A percentile compares a stretch with the other conserved stretches of the same genome.
phyloP scores from a whole-genome alignment of 2,113 vertebrate genomes.

The Dolichotis patagonum region DNA sequence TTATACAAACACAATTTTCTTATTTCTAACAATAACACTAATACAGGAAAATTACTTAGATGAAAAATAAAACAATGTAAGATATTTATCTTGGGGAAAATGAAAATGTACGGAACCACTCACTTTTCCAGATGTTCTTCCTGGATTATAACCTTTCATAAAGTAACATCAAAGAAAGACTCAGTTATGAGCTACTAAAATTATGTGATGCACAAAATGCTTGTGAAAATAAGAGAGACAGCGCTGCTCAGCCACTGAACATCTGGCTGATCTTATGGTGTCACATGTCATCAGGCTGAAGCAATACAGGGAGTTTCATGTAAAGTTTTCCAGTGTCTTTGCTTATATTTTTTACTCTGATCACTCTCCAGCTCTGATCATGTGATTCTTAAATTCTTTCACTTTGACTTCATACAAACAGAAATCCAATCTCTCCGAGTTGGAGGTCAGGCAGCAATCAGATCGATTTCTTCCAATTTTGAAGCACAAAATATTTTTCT shows the following conservation, averaged over 20 bases:
- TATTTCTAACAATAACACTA: background rate
- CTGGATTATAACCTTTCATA: background rate
- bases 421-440: slow-evolving; percentile 46
- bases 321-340: background rate
- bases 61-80: slow-evolving; percentile 22
- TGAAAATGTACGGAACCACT: slow-evolving; percentile 5
- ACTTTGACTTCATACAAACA: slow-evolving; percentile 55
- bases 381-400: slow-evolving; percentile 42
- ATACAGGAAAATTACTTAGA: background rate
- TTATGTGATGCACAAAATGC: background rate
- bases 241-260: background rate
- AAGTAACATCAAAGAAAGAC: slow-evolving; percentile 14
- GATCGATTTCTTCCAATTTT: slow-evolving; percentile 51
- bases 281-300: background rate
- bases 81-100: background rate
- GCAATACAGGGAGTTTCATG: background rate
- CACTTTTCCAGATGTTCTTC: background rate
- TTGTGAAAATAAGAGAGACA: background rate
- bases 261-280: background rate
- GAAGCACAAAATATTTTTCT: slow-evolving; percentile 45
- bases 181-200: background rate
- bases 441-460: slow-evolving; percentile 45
- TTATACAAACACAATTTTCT: background rate
- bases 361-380: background rate
- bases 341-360: background rate